Evolutionary conservation across 2,113 vertebrate genomes (phyloP), one percentile per base, ranked within the genome.

Genomic region (Syngnathus typhle): DNA sequence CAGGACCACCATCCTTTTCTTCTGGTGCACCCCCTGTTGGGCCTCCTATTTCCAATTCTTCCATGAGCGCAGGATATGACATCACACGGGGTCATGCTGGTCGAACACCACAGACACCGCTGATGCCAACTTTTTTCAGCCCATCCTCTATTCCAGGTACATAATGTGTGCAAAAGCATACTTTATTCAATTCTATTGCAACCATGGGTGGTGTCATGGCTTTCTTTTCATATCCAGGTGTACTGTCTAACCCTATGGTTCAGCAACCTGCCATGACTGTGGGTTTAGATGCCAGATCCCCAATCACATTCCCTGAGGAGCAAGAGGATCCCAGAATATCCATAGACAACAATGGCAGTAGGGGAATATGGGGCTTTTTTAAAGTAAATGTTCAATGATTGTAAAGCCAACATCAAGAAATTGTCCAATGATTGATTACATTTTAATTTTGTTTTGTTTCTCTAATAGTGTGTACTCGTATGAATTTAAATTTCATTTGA

Each of bases 301-400:
- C 96, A 47, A 99, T 99, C 74, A 98, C 96, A 7, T 99, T 99
- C 80, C 97, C 97, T 0, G 95, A 98, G 67, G 93, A 96, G 12
- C 88, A 70, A 0, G 95, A 95, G 47, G 96, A 98, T 62, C 94
- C 93, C 51, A 84, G 92, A 59, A 72, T 32, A 37, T 10, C 44
- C 7, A 78, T 37, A 59, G 77, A 73, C 63, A 71, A 11, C 73
- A 81, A 39, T 80, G 70, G 79, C 52, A 84, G 89, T 39, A 93
- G 94, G 64, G 95, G 97, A 19, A 84, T 99, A 39, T 99, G 96
- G 97, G 93, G 94, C 0, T 98, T 99, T 75, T 93, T 99, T 82
- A 99, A 96, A 93, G 97, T 96, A 79, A 71, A 46, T 13, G 4
- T 12, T 5, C 6, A 32, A 32, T 32, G 27, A 32, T 32, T 32